Base-by-base conservation (phyloP, 2,888 invertebrate species). In the Metacarcinus magister region DNA sequence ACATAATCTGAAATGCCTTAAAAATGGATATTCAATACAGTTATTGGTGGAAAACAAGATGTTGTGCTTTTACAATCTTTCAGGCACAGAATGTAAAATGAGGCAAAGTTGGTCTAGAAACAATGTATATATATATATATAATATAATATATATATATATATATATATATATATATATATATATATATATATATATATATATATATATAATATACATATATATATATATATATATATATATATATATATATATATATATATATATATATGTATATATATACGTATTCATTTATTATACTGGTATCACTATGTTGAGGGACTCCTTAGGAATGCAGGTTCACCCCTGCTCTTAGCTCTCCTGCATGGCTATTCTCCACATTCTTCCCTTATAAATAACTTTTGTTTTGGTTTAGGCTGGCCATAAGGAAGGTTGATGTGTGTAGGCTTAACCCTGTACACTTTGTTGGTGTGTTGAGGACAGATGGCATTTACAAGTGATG, bases 21-120 rank as follows among this genome's bases (percentile, higher is more conserved):
- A 48, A 60, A 54, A 95, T 67, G 60, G 87, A 89, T 82, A 23
- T 75, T 46, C 67, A 75, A 19, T 54, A 75, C 28, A 82, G 82
- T 43, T 82, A 93, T 94, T 96, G 87, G 94, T 96, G 92, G 82
- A 94, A 82, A 96, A 94, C 32, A 94, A 60, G 89, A 92, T 92
- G 94, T 94, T 96, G 96, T 96, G 96, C 96, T 94, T 82, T 93
- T 32, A 89, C 28, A 92, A 39, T 75, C 87, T 46, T 43, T 87
- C 28, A 96, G 96, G 94, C 96, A 96, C 96, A 96, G 32, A 92
- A 67, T 67, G 32, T n/a, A 87, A 95, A 95, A 92, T 23, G 43
- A 95, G 92, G 92, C 95, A 95, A 92, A 92, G 43, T 48, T 93
- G 92, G 95, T 75, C 92, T 87, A 95, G 54, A 89, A 39, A 39